These are phyloP conservation scores for Diglossa cyanea DNA, from an alignment of 2,797 vertebrate genomes.

Conservation along the genomic window DNA sequence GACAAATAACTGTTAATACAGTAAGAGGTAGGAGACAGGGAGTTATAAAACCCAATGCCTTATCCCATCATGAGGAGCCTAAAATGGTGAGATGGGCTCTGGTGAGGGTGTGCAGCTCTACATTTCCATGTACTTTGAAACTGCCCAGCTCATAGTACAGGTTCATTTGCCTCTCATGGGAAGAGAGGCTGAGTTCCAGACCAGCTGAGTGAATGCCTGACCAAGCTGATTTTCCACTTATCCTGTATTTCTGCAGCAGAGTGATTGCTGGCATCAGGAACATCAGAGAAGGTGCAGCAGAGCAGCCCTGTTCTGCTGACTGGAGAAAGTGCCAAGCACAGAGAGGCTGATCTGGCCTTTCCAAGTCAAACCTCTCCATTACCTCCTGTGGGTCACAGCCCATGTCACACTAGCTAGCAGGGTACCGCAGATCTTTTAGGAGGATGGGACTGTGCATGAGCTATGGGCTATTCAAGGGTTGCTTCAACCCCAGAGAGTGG, in stretches of 20 bases:
- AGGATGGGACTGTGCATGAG: not conserved
- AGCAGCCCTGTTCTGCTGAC: not conserved
- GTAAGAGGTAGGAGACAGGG: not conserved
- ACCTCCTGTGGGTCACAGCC: not conserved
- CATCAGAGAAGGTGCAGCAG: not conserved
- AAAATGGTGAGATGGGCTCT: not conserved
- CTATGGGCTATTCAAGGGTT: not conserved
- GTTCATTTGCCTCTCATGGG: not conserved
- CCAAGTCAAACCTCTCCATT: not conserved
- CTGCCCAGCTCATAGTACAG: not conserved
- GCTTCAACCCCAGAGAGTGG: not conserved
- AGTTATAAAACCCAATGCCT: not conserved
- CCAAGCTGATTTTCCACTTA: not conserved
- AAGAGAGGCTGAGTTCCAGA: not conserved
- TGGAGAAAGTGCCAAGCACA: not conserved
- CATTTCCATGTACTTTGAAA: accelerated
- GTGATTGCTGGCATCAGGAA: not conserved
- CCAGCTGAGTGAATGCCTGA: not conserved
- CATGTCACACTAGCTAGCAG: not conserved
- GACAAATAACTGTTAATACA: not conserved
- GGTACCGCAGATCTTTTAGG: not conserved
- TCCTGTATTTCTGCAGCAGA: not conserved
- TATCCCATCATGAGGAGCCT: not conserved
- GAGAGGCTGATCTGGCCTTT: not conserved
- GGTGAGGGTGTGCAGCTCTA: not conserved